A percentile compares a stretch with the other conserved stretches of the same genome.
Conservation (phyloP, 2,888 invertebrate genomes). For the Nemurella pictetii region DNA sequence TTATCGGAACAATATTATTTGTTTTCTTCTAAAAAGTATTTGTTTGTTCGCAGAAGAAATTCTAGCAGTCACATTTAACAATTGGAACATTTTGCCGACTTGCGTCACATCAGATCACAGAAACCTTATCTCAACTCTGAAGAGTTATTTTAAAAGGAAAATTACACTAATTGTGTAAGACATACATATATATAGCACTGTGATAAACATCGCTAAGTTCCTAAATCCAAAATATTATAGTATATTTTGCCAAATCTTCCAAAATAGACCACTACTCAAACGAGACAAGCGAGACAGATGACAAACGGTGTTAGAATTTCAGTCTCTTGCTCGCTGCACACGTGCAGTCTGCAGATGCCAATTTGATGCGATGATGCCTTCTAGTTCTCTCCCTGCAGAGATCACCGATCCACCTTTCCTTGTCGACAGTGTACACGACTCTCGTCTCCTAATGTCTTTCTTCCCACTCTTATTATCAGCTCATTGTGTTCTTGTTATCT, state of each 20-base stretch:
- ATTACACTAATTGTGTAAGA: not conserved
- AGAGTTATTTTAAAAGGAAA: not conserved
- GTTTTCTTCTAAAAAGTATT: not conserved
- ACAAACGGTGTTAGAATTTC: too few species aligned
- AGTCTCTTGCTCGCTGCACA: too few species aligned
- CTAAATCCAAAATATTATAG: not conserved
- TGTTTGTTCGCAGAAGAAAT: not conserved
- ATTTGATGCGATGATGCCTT: not conserved
- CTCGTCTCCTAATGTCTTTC: not conserved
- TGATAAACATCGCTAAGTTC: not conserved
- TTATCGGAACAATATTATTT: not conserved
- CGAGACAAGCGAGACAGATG: too few species aligned
- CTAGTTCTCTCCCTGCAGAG: not conserved
- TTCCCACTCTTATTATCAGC: slow-evolving; percentile 2
- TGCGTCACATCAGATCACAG: not conserved
- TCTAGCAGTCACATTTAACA: not conserved
- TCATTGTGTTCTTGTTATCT: slow-evolving; percentile 19
- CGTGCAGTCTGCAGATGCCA: too few species aligned
- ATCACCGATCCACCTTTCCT: not conserved
- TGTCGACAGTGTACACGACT: not conserved
- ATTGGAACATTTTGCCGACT: not conserved
- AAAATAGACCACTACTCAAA: too few species aligned
- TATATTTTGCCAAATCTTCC: not conserved
- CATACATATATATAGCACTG: not conserved
- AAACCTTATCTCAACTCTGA: not conserved